A percentile compares a stretch with the other conserved stretches of the same genome.
These are phyloP conservation scores for Epistrophe eligans DNA, from an alignment of 2,888 invertebrate species.

Conservation along the genomic window DNA sequence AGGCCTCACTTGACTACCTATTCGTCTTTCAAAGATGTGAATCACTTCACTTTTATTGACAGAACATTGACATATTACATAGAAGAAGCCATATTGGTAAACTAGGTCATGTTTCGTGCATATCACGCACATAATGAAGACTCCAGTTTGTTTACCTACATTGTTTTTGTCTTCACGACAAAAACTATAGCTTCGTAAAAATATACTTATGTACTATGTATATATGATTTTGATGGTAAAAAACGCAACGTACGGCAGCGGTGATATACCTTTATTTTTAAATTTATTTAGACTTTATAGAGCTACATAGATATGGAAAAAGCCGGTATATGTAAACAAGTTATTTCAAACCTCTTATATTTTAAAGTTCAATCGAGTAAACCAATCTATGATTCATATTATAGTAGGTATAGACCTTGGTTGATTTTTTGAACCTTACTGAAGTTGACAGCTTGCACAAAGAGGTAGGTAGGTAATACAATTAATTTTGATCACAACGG, in stretches of 20 bases:
- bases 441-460: slow-evolving; percentile 26
- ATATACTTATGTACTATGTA: too few relatives aligned
- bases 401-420: not conserved
- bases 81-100: slow-evolving; percentile 50
- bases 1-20: not conserved
- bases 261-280: not conserved
- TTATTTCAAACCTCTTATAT: not conserved
- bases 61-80: slow-evolving; percentile 57
- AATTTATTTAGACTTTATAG: not conserved
- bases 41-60: slow-evolving; percentile 58
- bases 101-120: slow-evolving; percentile 44
- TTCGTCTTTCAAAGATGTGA: not conserved
- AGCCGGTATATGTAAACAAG: slow-evolving; percentile 34
- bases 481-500: slow-evolving; percentile 18
- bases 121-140: slow-evolving; percentile 1
- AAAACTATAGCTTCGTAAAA: not conserved
- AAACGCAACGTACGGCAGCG: too few relatives aligned
- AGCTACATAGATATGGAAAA: not conserved
- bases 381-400: slow-evolving; percentile 17
- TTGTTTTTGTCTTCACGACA: not conserved
- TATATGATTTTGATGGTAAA: not conserved
- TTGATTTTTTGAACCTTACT: not conserved
- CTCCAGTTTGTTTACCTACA: slow-evolving; percentile 13
- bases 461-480: not conserved
- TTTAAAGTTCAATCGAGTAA: not conserved